phyloP scores from a whole-genome alignment of 2,113 vertebrate species.

The Quiscalus mexicanus region DNA sequence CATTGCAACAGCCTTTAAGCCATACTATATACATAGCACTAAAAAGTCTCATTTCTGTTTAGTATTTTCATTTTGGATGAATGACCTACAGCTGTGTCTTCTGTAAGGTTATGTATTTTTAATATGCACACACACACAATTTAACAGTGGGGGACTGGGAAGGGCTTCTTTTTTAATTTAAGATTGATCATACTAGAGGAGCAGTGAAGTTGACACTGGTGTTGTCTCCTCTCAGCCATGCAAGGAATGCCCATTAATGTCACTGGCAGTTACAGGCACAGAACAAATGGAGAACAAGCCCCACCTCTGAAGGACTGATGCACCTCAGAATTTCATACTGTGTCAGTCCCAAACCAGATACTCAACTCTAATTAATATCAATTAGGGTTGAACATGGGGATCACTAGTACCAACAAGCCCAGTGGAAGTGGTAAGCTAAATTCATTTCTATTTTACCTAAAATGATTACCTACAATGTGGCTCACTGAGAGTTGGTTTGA shows the following conservation, averaged over 20 bases:
- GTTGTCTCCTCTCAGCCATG: slow-evolving; percentile 33
- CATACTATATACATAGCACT: not conserved
- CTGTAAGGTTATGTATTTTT: not conserved
- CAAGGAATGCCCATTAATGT: slow-evolving; percentile 65
- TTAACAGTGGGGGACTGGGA: not conserved
- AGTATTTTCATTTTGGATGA: not conserved
- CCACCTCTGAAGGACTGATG: slow-evolving; percentile 21
- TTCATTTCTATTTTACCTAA: slow-evolving; percentile 18
- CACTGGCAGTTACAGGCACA: slow-evolving; percentile 46
- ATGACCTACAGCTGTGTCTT: not conserved
- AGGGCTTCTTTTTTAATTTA: not conserved
- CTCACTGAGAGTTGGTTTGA: slow-evolving; percentile 19
- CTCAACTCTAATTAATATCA: not conserved
- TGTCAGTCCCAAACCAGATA: not conserved
- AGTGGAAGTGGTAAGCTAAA: not conserved
- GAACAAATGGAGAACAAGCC: slow-evolving; percentile 53
- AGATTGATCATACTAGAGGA: not conserved
- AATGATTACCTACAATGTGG: slow-evolving; percentile 43
- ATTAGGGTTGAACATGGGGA: not conserved
- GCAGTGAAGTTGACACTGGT: not conserved
- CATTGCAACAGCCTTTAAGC: not conserved
- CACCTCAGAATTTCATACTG: not conserved
- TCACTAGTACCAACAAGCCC: not conserved
- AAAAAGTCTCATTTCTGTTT: not conserved
- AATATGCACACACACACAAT: not conserved